phyloP scores from a whole-genome alignment of 2,888 invertebrate genomes.

The Caenorhabditis imperialis region DNA sequence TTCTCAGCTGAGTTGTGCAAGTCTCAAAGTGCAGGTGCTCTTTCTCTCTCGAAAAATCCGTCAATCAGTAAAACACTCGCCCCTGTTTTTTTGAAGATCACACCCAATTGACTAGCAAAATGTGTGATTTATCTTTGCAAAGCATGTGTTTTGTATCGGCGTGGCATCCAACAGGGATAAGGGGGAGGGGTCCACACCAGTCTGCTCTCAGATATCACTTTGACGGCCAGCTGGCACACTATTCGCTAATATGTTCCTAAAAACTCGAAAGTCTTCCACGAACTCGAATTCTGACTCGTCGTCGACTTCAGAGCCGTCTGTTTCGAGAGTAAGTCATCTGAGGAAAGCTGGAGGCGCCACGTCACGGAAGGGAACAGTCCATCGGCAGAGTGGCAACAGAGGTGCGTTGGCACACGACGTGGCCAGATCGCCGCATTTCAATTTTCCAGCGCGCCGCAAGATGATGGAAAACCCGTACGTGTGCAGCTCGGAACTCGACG shows the following conservation, averaged over 20 bases:
- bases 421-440: background rate
- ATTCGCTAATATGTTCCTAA: slow-evolving; percentile 38
- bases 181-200: slow-evolving; percentile 35
- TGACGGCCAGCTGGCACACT: slow-evolving; percentile 13
- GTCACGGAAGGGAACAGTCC: slow-evolving; percentile 27
- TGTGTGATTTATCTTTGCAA: slow-evolving; percentile 30
- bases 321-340: too few relatives aligned
- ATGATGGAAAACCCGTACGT: slow-evolving; percentile 62
- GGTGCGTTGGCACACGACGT: slow-evolving; percentile 16
- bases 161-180: too few relatives aligned
- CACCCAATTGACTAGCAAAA: slow-evolving; percentile 9
- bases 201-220: slow-evolving; percentile 30
- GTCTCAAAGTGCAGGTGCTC: slow-evolving; percentile 21
- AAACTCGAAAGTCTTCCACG: slow-evolving; percentile 32
- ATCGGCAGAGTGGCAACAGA: slow-evolving; percentile 47
- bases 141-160: slow-evolving; percentile 44
- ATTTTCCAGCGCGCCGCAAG: slow-evolving; percentile 35
- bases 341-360: slow-evolving; percentile 28
- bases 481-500: slow-evolving; percentile 58
- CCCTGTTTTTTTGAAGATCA: slow-evolving; percentile 28
- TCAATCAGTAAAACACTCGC: slow-evolving; percentile 33
- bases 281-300: slow-evolving; percentile 38
- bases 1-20: background rate
- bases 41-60: slow-evolving; percentile 1
- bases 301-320: slow-evolving; percentile 10